Percentiles rank a stretch among this genome's conserved stretches.
Conservation (phyloP, 2,888 invertebrate species). For the Eupelmus urozonus region DNA sequence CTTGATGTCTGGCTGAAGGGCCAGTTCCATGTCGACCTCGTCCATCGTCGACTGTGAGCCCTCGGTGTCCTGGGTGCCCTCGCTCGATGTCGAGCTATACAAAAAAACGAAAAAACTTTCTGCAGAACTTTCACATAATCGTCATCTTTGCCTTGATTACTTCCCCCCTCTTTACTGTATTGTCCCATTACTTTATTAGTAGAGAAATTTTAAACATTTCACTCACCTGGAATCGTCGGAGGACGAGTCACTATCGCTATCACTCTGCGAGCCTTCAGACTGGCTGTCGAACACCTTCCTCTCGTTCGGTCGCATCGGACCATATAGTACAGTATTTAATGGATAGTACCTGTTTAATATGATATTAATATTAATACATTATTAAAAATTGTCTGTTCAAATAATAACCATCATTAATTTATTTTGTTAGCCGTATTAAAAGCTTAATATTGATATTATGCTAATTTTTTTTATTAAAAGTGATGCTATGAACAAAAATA, state of each 20-base stretch:
- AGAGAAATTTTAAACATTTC: conserved; percentile 18
- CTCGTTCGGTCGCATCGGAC: conserved; percentile 79
- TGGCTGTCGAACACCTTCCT: conserved; percentile 78
- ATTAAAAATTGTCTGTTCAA: not conserved
- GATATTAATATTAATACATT: not conserved
- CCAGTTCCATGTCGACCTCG: conserved; percentile 74
- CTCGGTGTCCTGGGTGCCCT: conserved; percentile 77
- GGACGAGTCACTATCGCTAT: conserved; percentile 75
- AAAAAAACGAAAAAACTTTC: conserved; percentile 38
- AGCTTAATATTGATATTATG: no score
- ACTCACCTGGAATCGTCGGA: conserved; percentile 78
- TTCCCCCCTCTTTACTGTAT: not conserved
- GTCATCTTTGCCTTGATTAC: not conserved
- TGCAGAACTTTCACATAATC: conserved; percentile 45
- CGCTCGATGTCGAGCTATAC: conserved; percentile 76
- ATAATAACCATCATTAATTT: not conserved
- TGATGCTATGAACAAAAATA: no score
- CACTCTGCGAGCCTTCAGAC: conserved; percentile 80
- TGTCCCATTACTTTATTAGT: not conserved
- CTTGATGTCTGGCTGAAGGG: conserved; percentile 72
- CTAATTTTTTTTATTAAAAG: no score
- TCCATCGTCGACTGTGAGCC: conserved; percentile 76
- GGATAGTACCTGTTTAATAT: conserved; percentile 88
- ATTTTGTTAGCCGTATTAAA: no score
- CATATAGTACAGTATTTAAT: conserved; percentile 90